Evolutionary conservation across 2,113 vertebrate genomes (phyloP).

Genomic region (Camelus dromedarius): DNA sequence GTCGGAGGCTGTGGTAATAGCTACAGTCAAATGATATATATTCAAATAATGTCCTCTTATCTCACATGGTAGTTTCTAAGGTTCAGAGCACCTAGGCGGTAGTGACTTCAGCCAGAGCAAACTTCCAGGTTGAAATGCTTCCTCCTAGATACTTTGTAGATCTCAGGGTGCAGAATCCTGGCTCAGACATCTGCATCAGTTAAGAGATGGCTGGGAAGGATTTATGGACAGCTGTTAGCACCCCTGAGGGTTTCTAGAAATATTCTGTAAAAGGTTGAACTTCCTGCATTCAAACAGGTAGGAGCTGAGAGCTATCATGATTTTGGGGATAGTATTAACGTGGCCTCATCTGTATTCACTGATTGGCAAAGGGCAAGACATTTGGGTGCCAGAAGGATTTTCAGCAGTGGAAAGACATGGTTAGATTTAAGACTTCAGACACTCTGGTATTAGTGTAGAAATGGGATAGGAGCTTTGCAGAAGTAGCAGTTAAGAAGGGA

Average conservation of each 20-base stretch:
- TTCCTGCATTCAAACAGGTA: not conserved
- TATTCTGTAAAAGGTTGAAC: not conserved
- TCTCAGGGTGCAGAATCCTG: not conserved
- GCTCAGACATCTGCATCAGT: not conserved
- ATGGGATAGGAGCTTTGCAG: not conserved
- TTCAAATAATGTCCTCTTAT: not conserved
- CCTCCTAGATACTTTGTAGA: not conserved
- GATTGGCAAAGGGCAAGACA: not conserved
- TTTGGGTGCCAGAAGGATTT: not conserved
- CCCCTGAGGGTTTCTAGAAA: not conserved
- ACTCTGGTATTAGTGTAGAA: not conserved
- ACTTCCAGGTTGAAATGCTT: not conserved
- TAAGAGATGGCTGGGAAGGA: not conserved
- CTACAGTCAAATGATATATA: not conserved
- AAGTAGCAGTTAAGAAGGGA: not conserved
- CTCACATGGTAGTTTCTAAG: not conserved
- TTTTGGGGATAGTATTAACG: not conserved
- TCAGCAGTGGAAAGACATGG: not conserved
- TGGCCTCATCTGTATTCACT: not conserved
- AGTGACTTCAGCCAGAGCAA: not conserved
- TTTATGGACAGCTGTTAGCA: not conserved
- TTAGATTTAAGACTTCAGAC: conserved; percentile 7
- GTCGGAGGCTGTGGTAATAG: not conserved
- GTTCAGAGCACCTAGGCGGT: not conserved
- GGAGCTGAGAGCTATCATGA: not conserved